Base-by-base conservation (phyloP, 2,888 invertebrate species). In the Mamestra brassicae region DNA sequence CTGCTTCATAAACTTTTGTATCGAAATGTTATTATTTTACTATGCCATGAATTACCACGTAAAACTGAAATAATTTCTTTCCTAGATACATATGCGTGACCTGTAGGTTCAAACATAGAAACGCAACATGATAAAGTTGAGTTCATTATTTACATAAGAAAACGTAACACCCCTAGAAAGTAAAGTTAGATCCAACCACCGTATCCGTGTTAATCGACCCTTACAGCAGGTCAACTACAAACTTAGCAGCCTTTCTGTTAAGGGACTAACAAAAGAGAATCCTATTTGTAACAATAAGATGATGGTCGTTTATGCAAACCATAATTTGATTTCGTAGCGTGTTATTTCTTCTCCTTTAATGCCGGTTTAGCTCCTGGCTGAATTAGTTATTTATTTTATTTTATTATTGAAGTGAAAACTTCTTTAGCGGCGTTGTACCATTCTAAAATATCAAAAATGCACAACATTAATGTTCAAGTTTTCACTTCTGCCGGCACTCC, bases 191-290 rank as follows among this genome's bases (percentile, higher is more conserved):
- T 82, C 87, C 75, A 80, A 74, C 62, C 61, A n/a, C 81, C 75
- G 60, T 84, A 84, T 67, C 68, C 71, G 55, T 77, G 69, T 81
- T 85, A 85, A 81, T 68, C 62, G 76, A 74, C 80, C 71, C 74
- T 77, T 55, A 68, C 62, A 67, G 50, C 78, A 78, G 85, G 86
- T 85, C 85, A 86, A 84, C 85, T 84, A 72, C 76, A 76, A 80
- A 74, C 65, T 72, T 66, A 67, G 68, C 50, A 67, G 64, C 26
- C 45, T 55, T 74, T 74, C 61, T 71, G 26, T 72, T 77, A 71
- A 50, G 34, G 62, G 52, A 68, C 36, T 36, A 42, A 70, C 64
- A 70, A 52, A 73, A 80, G 74, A 36, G 50, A 36, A 34, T 52
- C 36, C 50, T 73, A 57, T 74, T 55, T 52, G 11, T 65, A 79